Evolutionary conservation across 1,140 invertebrate genomes (phyloP).

Genomic region (Drosophila bocki): DNA sequence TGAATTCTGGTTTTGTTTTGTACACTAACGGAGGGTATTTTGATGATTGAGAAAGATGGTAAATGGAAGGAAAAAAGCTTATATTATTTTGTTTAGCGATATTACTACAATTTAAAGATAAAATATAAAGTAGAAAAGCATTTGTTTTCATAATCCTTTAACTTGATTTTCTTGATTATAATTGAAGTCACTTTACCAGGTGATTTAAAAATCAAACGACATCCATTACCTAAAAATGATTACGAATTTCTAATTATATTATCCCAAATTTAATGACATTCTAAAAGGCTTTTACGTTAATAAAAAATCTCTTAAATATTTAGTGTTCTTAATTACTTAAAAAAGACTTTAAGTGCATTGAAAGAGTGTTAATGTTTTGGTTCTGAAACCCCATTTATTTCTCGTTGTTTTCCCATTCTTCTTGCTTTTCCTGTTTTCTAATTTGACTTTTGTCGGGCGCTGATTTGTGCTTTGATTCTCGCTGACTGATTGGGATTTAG

Average conservation of each 20-base stretch:
- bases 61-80: neutral
- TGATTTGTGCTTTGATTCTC: constrained; percentile 54
- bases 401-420: constrained; percentile 18
- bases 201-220: neutral
- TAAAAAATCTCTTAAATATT: neutral
- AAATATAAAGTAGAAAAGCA: neutral
- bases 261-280: neutral
- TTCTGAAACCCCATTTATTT: constrained; percentile 5
- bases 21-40: constrained; percentile 5
- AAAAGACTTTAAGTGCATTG: too few species aligned
- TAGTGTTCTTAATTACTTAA: neutral
- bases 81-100: too few species aligned
- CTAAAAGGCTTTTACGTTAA: neutral
- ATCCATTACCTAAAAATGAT: too few species aligned
- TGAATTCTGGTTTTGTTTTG: constrained; percentile 33
- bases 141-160: neutral
- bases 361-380: constrained; percentile 17
- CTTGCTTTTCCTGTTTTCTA: constrained; percentile 44
- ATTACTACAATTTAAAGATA: neutral
- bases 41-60: neutral
- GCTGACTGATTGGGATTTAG: constrained; percentile 54
- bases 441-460: constrained; percentile 52
- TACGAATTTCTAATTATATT: too few species aligned
- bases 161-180: neutral
- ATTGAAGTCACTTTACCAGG: neutral